A percentile compares a stretch with the other conserved stretches of the same genome.
These are phyloP conservation scores for Hippocampus guttulatus DNA, from an alignment of 2,113 vertebrate species.

Conservation along the genomic window DNA sequence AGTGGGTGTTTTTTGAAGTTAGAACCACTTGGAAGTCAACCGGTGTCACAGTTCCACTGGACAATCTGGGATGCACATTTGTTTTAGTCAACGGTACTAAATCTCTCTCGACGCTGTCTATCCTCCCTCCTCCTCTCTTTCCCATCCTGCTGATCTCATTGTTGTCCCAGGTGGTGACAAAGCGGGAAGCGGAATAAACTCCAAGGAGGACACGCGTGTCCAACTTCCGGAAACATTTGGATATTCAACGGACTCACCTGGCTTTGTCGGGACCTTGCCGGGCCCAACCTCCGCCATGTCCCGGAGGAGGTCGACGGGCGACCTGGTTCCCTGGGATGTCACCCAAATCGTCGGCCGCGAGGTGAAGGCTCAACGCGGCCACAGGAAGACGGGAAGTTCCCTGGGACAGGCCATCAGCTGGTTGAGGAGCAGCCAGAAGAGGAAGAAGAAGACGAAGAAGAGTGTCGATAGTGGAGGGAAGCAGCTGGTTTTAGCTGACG, in stretches of 20 bases:
- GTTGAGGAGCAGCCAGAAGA: constrained; percentile 78
- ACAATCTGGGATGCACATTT: not conserved
- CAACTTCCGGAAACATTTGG: constrained; percentile 5
- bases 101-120: constrained; percentile 4
- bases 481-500: constrained; percentile 32
- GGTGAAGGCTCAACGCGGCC: constrained; percentile 61
- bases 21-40: not conserved
- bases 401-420: constrained; percentile 83
- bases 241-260: not conserved
- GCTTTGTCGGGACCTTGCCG: constrained; percentile 8
- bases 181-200: constrained; percentile 33
- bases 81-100: not conserved
- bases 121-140: constrained; percentile 5
- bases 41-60: not conserved
- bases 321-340: constrained; percentile 76
- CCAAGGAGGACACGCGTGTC: constrained; percentile 30
- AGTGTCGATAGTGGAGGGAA: constrained; percentile 56
- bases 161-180: constrained; percentile 60
- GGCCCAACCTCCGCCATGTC: constrained; percentile 65
- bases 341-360: constrained; percentile 72
- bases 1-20: not conserved
- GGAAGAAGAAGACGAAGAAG: constrained; percentile 71
- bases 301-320: constrained; percentile 71
- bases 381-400: constrained; percentile 71
- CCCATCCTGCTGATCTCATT: constrained; percentile 50